These are phyloP conservation scores for Rhodinocichla rosea DNA, from an alignment of 2,113 vertebrate species.

Conservation along the genomic window DNA sequence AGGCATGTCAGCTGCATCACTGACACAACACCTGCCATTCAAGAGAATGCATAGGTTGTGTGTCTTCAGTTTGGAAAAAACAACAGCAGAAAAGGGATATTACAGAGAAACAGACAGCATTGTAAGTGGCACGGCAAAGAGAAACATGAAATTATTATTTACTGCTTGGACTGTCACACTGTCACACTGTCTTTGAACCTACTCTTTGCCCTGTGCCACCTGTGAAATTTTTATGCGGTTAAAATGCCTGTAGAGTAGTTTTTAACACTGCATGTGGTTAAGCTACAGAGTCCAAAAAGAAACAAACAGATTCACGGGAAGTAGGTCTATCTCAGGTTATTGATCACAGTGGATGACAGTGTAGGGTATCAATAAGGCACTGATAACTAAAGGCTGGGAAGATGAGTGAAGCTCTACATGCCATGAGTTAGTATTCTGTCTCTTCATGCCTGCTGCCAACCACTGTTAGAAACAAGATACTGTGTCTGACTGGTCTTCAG, in stretches of 20 bases:
- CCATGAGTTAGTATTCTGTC: neutral
- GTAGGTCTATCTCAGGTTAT: neutral
- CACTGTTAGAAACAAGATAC: neutral
- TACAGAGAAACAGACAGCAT: neutral
- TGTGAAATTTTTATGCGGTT: neutral
- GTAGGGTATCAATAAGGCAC: neutral
- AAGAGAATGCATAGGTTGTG: neutral
- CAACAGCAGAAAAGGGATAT: neutral
- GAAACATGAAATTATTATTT: neutral
- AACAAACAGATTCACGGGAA: neutral
- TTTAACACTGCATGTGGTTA: neutral
- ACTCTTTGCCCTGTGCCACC: neutral
- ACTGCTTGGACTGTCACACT: neutral
- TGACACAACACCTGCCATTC: neutral
- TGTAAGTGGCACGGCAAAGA: neutral
- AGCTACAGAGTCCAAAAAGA: neutral
- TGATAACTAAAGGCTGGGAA: neutral
- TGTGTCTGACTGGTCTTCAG: neutral
- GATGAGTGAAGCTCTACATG: neutral
- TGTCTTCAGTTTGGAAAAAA: neutral
- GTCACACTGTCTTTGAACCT: neutral
- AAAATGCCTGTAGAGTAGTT: neutral
- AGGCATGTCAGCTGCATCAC: accelerated
- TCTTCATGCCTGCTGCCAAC: neutral
- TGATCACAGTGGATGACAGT: neutral